phyloP scores from a whole-genome alignment of 2,797 vertebrate genomes.

The Lacerta agilis region DNA sequence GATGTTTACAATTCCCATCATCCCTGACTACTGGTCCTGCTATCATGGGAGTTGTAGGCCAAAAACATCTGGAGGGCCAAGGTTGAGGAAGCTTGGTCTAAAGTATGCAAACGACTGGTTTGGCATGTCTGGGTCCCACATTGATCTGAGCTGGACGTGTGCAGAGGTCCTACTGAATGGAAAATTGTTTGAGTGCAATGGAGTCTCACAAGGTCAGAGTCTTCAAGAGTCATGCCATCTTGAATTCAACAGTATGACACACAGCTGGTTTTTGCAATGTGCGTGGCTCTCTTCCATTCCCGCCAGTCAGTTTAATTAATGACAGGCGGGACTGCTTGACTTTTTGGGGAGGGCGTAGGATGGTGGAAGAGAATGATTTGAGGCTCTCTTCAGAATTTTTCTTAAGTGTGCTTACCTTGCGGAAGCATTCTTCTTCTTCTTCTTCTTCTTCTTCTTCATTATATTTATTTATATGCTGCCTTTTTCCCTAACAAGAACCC shows the following conservation, averaged over 20 bases:
- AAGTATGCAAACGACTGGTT: constrained; percentile 47
- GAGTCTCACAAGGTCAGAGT: constrained; percentile 14
- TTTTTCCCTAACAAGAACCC: no score
- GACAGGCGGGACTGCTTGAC: constrained; percentile 36
- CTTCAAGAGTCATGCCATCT: neutral
- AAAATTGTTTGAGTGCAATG: constrained; percentile 42
- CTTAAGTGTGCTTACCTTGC: neutral
- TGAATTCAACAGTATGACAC: constrained; percentile 44
- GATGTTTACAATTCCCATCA: no score
- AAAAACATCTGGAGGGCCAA: no score
- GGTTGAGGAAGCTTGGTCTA: neutral
- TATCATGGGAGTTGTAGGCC: no score
- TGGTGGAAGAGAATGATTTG: neutral
- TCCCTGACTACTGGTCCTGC: no score
- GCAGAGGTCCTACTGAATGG: constrained; percentile 44
- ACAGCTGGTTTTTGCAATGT: constrained; percentile 39
- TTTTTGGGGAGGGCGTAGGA: neutral
- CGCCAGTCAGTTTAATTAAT: constrained; percentile 45
- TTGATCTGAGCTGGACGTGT: constrained; percentile 26
- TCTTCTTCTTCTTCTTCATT: no score
- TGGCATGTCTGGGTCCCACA: constrained; percentile 32
- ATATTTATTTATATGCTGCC: no score
- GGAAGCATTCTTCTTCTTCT: neutral
- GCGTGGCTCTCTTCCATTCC: constrained; percentile 24
- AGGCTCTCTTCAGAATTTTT: neutral